These are phyloP conservation scores for Crypturellus tataupa DNA, from an alignment of 2,797 vertebrate genomes.

Conservation along the genomic window DNA sequence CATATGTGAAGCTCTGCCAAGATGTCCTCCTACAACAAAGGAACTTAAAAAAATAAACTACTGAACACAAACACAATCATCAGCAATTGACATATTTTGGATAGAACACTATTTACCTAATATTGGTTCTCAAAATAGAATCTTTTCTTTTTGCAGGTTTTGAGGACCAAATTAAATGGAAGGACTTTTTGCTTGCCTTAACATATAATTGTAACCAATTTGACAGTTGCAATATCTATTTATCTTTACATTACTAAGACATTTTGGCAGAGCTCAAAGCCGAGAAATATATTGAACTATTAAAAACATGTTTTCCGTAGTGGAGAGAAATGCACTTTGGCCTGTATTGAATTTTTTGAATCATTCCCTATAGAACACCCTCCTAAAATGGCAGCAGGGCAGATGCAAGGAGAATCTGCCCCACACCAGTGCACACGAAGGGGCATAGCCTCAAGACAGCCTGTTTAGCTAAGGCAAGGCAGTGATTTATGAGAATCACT, in stretches of 20 bases:
- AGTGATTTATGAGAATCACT: not conserved
- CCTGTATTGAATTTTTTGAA: not conserved
- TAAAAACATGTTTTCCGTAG: not conserved
- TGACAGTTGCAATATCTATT: not conserved
- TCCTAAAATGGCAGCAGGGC: not conserved
- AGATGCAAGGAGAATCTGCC: not conserved
- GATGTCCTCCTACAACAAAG: constrained; percentile 68
- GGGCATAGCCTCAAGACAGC: not conserved
- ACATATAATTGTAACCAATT: not conserved
- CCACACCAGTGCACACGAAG: not conserved
- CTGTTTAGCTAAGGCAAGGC: not conserved
- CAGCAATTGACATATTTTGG: constrained; percentile 52
- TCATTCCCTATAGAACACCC: not conserved
- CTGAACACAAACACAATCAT: constrained; percentile 34
- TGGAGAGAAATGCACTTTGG: not conserved
- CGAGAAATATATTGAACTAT: not conserved
- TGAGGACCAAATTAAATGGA: constrained; percentile 26
- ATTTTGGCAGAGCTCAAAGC: not conserved
- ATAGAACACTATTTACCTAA: constrained; percentile 64
- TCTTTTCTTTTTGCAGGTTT: constrained; percentile 39
- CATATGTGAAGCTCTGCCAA: constrained; percentile 34
- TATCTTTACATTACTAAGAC: not conserved
- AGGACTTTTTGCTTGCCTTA: not conserved
- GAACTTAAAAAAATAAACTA: not conserved
- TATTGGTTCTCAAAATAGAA: constrained; percentile 46